Percentiles rank a stretch among this genome's conserved stretches.
phyloP scores from a whole-genome alignment of 2,888 invertebrate genomes.

The Maniola hyperantus region DNA sequence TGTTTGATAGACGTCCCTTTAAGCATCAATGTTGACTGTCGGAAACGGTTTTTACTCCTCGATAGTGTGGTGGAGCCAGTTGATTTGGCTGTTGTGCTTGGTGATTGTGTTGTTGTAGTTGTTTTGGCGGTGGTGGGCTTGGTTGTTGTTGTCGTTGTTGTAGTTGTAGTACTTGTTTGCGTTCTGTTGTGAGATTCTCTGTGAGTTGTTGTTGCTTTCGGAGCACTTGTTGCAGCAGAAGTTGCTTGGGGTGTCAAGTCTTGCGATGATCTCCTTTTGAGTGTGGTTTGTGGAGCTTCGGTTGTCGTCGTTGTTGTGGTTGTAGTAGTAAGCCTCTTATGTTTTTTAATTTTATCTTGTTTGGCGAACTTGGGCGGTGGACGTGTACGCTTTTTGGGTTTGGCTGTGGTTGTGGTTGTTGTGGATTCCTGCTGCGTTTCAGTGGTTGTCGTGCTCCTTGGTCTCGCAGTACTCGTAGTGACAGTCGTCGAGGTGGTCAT shows the following conservation, averaged over 20 bases:
- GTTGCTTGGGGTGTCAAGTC: conserved; percentile 68
- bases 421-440: conserved; percentile 42
- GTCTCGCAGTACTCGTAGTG: conserved; percentile 21
- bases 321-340: conserved; percentile 64
- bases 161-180: conserved; percentile 45
- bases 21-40: conserved; percentile 68
- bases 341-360: conserved; percentile 66
- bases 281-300: conserved; percentile 48
- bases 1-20: conserved; percentile 78
- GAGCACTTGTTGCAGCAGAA: conserved; percentile 56
- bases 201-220: conserved; percentile 49
- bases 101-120: conserved; percentile 42
- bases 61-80: conserved; percentile 46
- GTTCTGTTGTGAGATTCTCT: conserved; percentile 48
- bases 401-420: conserved; percentile 50
- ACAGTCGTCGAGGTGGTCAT: conserved; percentile 42
- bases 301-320: conserved; percentile 54
- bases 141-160: conserved; percentile 34
- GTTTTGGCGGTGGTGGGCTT: conserved; percentile 46
- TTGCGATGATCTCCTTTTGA: conserved; percentile 52
- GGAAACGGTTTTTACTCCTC: conserved; percentile 66
- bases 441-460: conserved; percentile 45
- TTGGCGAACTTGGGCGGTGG: conserved; percentile 67
- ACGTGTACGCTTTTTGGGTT: conserved; percentile 65
- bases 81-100: conserved; percentile 30